Evolutionary conservation across 2,113 vertebrate species (phyloP), one percentile per base, ranked within the genome.

Genomic region (Sitta europaea): DNA sequence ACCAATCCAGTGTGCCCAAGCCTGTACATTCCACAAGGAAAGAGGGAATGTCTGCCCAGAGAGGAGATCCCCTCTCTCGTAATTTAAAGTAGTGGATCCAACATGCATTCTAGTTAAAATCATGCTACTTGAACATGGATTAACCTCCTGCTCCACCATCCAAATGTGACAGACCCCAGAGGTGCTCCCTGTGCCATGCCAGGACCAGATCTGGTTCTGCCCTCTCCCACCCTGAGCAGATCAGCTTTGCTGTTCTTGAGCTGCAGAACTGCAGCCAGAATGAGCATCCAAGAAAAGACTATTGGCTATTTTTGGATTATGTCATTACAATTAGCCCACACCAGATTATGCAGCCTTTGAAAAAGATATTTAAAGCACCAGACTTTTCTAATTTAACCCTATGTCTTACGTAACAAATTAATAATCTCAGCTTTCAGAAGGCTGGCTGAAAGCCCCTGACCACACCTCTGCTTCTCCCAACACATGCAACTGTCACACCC

Each of bases 351-450:
- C 19, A 94, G 88, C 29, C 92, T 86, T 94, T 91, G 75, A 90
- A 86, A 94, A 89, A 95, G 88, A 28, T 96, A 97, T 97, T 97
- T 97, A 95, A 96, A 95, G 95, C 88, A 31, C 11, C 50, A 61
- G 87, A 92, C 83, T 77, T 62, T n/a, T 86, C 86, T 38, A 55
- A 70, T 85, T 97, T 96, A 97, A 97, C 86, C 73, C 90, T 95
- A 50, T 92, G 12, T n/a, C 81, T 97, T 82, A 55, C 1, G 24
- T 72, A 86, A 94, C 21, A 45, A 67, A 55, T 51, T 55, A 68
- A 45, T 28, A 90, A 93, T 48, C 47, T 35, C 68, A 82, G 73
- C 16, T 89, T 82, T 74, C 18, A 19, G 48, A 59, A 36, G 61
- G 57, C 38, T 33, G 57, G 54, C 66, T 62, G 72, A 45, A 82